Conservation (phyloP, 2,888 invertebrate species). For the Choristoneura rosaceana region DNA sequence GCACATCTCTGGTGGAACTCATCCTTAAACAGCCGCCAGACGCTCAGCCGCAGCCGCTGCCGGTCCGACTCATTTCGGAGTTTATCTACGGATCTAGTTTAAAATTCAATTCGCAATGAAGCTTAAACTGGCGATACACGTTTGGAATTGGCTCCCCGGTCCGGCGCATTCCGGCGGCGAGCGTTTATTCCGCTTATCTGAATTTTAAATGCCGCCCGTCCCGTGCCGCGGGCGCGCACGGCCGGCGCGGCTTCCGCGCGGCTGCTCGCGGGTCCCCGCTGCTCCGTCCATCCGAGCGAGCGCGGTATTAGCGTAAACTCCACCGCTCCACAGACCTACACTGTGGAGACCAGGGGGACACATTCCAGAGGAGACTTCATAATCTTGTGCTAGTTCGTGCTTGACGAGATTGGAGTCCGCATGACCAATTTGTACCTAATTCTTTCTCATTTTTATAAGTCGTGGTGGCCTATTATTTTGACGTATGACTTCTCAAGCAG, state of each 20-base stretch:
- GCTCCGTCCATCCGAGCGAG: background rate
- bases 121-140: conserved; percentile 40
- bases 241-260: conserved; percentile 35
- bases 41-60: background rate
- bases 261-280: conserved; percentile 27
- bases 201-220: conserved; percentile 73
- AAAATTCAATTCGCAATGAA: conserved; percentile 42
- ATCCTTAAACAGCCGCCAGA: conserved; percentile 17
- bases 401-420: no score
- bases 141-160: conserved; percentile 38
- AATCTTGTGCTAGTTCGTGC: no score
- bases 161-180: conserved; percentile 57
- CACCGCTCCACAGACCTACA: background rate
- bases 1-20: no score
- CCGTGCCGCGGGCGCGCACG: conserved; percentile 30
- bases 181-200: conserved; percentile 81
- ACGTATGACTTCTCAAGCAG: no score
- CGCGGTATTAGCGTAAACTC: background rate
- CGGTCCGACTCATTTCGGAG: conserved; percentile 27
- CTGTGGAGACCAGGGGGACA: background rate
- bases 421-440: no score
- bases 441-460: no score
- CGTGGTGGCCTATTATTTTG: no score
- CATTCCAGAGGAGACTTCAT: background rate
- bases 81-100: conserved; percentile 42